These are phyloP conservation scores for Craseonycteris thonglongyai DNA, from an alignment of 2,113 vertebrate genomes.

Conservation along the genomic window DNA sequence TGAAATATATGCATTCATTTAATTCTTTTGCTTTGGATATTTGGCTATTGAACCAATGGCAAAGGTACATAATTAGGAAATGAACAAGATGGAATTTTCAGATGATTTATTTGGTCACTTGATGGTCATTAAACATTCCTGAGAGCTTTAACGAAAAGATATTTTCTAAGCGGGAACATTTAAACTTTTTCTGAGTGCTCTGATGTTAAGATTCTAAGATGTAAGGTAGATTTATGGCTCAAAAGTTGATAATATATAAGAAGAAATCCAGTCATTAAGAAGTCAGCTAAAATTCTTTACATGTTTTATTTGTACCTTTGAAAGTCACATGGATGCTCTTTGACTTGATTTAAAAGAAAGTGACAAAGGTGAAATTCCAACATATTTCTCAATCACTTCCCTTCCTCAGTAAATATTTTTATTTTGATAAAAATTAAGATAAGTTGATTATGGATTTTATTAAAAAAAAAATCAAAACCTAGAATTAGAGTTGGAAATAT, in stretches of 20 bases:
- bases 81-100: background rate
- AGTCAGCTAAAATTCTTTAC: constrained; percentile 58
- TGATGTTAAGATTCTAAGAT: constrained; percentile 22
- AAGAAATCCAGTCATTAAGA: constrained; percentile 47
- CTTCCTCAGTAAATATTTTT: constrained; percentile 68
- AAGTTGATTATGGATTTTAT: constrained; percentile 64
- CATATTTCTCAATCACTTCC: constrained; percentile 44
- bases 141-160: constrained; percentile 18
- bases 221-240: constrained; percentile 34
- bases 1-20: background rate
- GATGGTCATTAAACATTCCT: constrained; percentile 18
- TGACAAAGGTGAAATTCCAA: constrained; percentile 54
- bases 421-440: constrained; percentile 73
- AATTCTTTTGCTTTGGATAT: background rate
- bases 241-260: constrained; percentile 44
- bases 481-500: constrained; percentile 69
- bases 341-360: constrained; percentile 36
- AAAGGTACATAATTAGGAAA: background rate
- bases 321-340: background rate
- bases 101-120: constrained; percentile 16
- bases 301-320: constrained; percentile 47
- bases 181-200: constrained; percentile 23
- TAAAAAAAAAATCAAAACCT: constrained; percentile 9
- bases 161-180: background rate
- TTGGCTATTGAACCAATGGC: background rate